Evolutionary conservation across 2,797 vertebrate genomes (phyloP), one percentile per base, ranked within the genome.

Genomic region (Chaunax sp.): DNA sequence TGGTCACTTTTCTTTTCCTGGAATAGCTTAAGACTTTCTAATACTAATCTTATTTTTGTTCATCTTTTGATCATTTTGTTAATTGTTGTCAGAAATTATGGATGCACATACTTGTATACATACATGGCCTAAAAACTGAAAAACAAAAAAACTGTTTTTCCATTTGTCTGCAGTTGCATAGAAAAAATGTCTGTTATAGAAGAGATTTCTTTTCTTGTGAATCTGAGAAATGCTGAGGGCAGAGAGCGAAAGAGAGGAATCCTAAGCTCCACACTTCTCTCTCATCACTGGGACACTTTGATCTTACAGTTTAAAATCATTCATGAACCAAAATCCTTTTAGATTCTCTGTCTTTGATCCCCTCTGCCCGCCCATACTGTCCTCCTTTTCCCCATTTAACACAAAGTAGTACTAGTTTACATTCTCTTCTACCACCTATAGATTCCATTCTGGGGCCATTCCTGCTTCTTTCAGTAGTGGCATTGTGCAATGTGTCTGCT

Each of bases 21-120:
- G 87, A 91, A 93, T 87, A 82, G 81, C 77, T 91, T 93, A 94
- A 94, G 93, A 95, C 95, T 94, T 95, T 93, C 91, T 94, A 91
- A 92, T 90, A 85, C 91, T 86, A 90, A 84, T 84, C 91, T 89
- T 93, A 85, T 86, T 85, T 91, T 91, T 94, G 14, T 50, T 55
- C 0, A 12, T 50, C 62, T 66, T 13, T 93, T 93, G 87, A 86
- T 86, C 72, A 92, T 86, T 63, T 80, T 77, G 22, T 80, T 94
- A 90, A 89, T 76, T 89, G 37, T 72, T 86, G 67, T 73, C 7
- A 35, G 9, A 76, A 88, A 63, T 78, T 67, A 76, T 86, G 72
- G 73, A 89, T 95, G 94, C 95, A 95, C 95, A 94, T 94, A 61
- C 28, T 16, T 72, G 47, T 75, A 90, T 94, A 93, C 91, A 92